Conservation (phyloP, 92 coral and sea anemone genomes). For the Pocillopora meandrina region DNA sequence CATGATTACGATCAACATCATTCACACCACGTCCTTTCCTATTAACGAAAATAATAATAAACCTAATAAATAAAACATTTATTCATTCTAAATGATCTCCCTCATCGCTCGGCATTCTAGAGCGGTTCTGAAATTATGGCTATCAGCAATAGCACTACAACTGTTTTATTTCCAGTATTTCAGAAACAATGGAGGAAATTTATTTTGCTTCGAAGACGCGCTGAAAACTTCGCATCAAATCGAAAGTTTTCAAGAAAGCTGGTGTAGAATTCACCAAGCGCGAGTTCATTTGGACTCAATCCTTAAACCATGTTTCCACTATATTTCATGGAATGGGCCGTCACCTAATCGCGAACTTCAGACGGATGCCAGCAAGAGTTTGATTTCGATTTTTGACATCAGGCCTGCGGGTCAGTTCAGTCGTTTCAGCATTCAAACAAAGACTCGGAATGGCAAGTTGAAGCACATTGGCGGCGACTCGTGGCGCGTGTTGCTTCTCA, state of each 20-base stretch:
- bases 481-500: conserved; percentile 87
- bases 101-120: conserved; percentile 12
- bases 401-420: conserved; percentile 96
- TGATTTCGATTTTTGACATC: conserved; percentile 34
- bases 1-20: too few species aligned
- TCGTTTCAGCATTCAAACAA: conserved; percentile 83
- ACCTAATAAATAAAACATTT: too few species aligned
- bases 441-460: conserved; percentile 61
- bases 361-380: neutral
- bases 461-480: conserved; percentile 93
- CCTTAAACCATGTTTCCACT: conserved; percentile 55
- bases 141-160: conserved; percentile 42
- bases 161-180: conserved; percentile 29
- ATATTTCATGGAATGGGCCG: conserved; percentile 65
- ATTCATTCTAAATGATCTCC: conserved; percentile 23
- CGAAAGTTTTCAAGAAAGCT: conserved; percentile 66
- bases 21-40: too few species aligned
- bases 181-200: neutral
- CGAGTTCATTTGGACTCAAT: conserved; percentile 59
- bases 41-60: too few species aligned
- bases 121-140: conserved; percentile 41
- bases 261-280: conserved; percentile 87
- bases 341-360: conserved; percentile 21
- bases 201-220: neutral
- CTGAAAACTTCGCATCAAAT: conserved; percentile 17